Evolutionary conservation across 2,888 invertebrate species (phyloP), one percentile per base, ranked within the genome.

Genomic region (Cancer borealis): DNA sequence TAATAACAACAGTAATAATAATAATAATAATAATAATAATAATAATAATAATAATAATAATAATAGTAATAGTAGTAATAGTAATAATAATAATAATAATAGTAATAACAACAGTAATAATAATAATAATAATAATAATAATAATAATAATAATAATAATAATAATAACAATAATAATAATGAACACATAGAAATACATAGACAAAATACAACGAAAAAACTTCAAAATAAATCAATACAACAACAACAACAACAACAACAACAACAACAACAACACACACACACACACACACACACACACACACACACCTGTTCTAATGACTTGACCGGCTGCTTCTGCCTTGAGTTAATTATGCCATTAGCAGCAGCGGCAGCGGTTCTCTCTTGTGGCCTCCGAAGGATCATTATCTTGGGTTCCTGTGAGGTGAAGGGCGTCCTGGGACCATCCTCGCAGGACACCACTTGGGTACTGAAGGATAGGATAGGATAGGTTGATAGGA

Each of bases 361-460:
- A 60, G 93, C 60, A 6, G 92, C 26, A 2, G 73, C 17, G 17
- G 92, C 93, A 12, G 90, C 14, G 12, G 17, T 45, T 39, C 93
- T 95, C 17, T 79, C 92, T 54, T 95, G 95, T 0, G 95, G 95
- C 87, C 95, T 45, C 60, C 92, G 88, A 60, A 95, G 93, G 47
- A 95, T 95, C 95, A 95, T 95, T 17, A 95, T 95, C 66, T 95
- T 95, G 73, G 95, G 95, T 66, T 95, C 95, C 30, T 92, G 90
- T 12, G 95, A 46, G 14, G 90, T 92, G 92, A 93, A 95, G 5
- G 95, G 95, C 14, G 94, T 94, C 17, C 94, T 30, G 8, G 90
- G 47, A 66, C 46, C 92, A 90, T 94, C 94, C 17, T 94, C 94
- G 46, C 90, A 92, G 91, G 94, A 92, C 30, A 92, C 92, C 45